Conservation (phyloP, 2,888 invertebrate species). For the Oscheius myriophilus region DNA sequence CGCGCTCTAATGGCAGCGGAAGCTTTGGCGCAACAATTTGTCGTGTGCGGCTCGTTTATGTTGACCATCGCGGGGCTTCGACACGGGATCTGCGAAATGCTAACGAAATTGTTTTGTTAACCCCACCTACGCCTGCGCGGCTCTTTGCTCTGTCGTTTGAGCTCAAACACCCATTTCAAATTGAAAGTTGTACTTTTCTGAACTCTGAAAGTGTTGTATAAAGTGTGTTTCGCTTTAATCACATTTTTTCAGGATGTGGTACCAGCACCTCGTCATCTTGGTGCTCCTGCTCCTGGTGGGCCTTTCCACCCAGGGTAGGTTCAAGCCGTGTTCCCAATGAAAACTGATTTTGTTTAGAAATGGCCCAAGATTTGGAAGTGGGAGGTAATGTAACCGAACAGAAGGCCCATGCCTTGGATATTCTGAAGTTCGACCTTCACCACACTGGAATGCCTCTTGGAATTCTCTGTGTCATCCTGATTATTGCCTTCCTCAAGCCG, state of each 20-base stretch:
- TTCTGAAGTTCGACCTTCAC: constrained; percentile 28
- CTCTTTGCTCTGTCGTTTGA: no score
- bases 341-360: constrained; percentile 11
- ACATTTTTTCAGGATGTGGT: constrained; percentile 5
- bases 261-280: background rate
- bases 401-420: constrained; percentile 26
- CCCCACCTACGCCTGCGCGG: no score
- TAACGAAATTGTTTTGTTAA: no score
- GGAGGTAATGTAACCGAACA: constrained; percentile 21
- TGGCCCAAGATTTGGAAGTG: constrained; percentile 19
- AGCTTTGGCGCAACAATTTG: no score
- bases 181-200: background rate
- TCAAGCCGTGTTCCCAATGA: background rate
- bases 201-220: background rate
- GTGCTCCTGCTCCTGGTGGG: constrained; percentile 1
- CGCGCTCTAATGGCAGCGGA: no score
- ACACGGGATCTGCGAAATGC: no score
- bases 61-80: no score
- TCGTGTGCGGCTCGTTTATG: no score
- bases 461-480: constrained; percentile 29
- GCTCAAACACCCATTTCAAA: no score
- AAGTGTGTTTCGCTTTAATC: background rate
- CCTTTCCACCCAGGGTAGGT: background rate
- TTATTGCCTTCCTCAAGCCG: constrained; percentile 38
- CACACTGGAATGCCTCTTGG: constrained; percentile 35